Percentiles rank a stretch among this genome's conserved stretches.
Conservation (phyloP, 2,888 invertebrate genomes). For the Erynnis tages region DNA sequence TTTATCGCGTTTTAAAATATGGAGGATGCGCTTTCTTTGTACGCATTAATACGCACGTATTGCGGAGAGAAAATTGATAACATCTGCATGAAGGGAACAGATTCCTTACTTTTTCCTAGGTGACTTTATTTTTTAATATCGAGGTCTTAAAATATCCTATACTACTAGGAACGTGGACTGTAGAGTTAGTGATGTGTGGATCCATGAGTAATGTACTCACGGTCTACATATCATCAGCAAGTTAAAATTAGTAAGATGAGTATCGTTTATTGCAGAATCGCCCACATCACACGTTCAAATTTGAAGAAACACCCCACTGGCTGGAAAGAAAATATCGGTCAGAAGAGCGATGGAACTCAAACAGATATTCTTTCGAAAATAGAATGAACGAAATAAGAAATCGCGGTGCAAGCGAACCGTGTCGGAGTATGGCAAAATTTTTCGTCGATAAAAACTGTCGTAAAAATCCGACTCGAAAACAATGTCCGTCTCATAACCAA, state of each 20-base stretch:
- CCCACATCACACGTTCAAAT: slow-evolving; percentile 10
- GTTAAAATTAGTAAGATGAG: too few relatives aligned
- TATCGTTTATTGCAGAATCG: slow-evolving; percentile 1
- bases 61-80: too few relatives aligned
- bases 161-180: too few relatives aligned
- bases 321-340: slow-evolving; percentile 38
- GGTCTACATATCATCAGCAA: too few relatives aligned
- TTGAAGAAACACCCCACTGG: slow-evolving; percentile 15
- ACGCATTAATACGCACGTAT: too few relatives aligned
- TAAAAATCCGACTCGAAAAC: slow-evolving; percentile 39
- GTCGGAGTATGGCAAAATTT: slow-evolving; percentile 38
- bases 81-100: too few relatives aligned
- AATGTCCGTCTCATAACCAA: slow-evolving; percentile 30
- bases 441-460: slow-evolving; percentile 32
- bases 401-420: slow-evolving; percentile 44
- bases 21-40: too few relatives aligned
- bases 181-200: too few relatives aligned
- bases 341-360: slow-evolving; percentile 40
- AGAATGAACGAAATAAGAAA: slow-evolving; percentile 31
- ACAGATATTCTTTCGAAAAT: slow-evolving; percentile 35
- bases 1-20: too few relatives aligned
- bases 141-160: too few relatives aligned
- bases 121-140: too few relatives aligned
- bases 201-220: not conserved
- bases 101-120: too few relatives aligned